Base-by-base conservation (phyloP, 2,888 invertebrate species). In the Monochamus alternatus region DNA sequence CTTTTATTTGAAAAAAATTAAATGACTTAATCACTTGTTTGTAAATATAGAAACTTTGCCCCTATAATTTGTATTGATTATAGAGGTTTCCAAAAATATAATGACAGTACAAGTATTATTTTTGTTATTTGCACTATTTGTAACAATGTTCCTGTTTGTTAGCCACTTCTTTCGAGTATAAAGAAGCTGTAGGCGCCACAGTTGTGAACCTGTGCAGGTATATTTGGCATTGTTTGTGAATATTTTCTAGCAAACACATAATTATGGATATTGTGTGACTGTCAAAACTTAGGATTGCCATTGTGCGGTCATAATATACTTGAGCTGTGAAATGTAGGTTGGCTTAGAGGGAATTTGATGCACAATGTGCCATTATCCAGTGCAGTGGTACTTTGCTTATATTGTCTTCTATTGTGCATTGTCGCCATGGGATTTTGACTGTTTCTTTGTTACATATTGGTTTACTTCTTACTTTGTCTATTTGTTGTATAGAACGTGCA, bases 231-330 rank as follows among this genome's bases (percentile, higher is more conserved):
- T 86, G 87, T 87, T 86, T 87, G 86, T 82, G 82, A 81, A 85
- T 85, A 85, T 85, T 86, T 85, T 85, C 80, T 73, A 81, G 83
- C 86, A 86, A 87, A 88, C 87, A 87, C 88, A 84, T 88, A 89
- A 89, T 89, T 89, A 87, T 86, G 68, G 78, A 83, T 85, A 87
- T 89, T 89, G 88, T 88, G 83, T 78, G 79, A 84, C 87, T 88
- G 89, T 88, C 89, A 89, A 87, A 89, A 89, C 88, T 88, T 78
- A 75, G 87, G 87, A 87, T 87, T 88, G 86, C 84, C 79, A 86
- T 87, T 87, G 86, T 87, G 81, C 62, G 75, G 78, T 77, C 75
- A 75, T 67, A 80, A 77, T 76, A 79, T 72, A 55, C 51, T 59
- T 69, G 76, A 77, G 78, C 84, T 80, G 82, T 84, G 82, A 84